Conservation (phyloP, 2,797 vertebrate genomes). For the Cryptoprocta ferox region DNA sequence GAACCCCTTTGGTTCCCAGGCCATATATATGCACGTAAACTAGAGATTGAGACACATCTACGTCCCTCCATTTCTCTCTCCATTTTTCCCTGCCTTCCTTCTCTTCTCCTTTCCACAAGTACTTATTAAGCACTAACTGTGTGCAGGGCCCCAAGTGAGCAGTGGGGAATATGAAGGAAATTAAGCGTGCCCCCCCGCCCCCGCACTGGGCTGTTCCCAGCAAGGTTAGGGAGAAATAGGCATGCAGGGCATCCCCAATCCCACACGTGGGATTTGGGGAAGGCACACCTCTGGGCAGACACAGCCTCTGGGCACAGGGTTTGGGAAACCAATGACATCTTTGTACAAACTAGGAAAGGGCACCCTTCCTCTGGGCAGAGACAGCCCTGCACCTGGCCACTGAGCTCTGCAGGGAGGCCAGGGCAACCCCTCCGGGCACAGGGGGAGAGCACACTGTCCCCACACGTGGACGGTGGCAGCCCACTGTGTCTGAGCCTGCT, state of each 20-base stretch:
- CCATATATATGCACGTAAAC: rapidly evolving
- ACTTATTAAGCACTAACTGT: not conserved
- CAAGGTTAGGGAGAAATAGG: not conserved
- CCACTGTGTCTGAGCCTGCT: not conserved
- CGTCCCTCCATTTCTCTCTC: not conserved
- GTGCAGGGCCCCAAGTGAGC: not conserved
- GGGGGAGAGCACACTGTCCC: rapidly evolving
- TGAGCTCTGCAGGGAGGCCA: not conserved
- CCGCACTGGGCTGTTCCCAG: not conserved
- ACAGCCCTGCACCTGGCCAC: not conserved
- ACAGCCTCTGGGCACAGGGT: not conserved
- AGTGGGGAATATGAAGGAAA: not conserved
- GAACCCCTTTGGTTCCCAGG: not conserved
- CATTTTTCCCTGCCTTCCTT: not conserved
- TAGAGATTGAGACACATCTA: rapidly evolving
- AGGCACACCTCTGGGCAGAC: not conserved
- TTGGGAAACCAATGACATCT: not conserved
- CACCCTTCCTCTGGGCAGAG: not conserved
- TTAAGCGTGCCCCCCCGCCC: too few species aligned
- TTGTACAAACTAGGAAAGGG: not conserved
- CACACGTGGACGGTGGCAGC: too few species aligned
- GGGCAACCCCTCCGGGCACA: rapidly evolving
- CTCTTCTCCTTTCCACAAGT: not conserved
- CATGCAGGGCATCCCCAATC: rapidly evolving
- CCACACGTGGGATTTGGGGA: not conserved